These are phyloP conservation scores for Clarias batrachus DNA, from an alignment of 2,113 vertebrate species.

Conservation along the genomic window DNA sequence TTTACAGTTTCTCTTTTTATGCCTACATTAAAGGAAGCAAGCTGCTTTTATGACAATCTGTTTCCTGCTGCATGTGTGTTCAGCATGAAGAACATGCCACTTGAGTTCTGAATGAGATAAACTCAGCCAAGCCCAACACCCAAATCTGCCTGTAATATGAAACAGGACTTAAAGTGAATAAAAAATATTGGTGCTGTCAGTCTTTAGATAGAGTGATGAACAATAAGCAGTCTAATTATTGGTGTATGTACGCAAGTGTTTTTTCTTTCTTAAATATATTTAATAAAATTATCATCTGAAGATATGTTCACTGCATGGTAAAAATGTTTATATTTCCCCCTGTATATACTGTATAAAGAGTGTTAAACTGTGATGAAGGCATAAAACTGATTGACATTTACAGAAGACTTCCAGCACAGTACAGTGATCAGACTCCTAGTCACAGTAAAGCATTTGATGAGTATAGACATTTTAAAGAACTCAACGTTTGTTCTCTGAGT, in stretches of 20 bases:
- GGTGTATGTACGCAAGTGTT: neutral
- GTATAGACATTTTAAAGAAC: too few species aligned
- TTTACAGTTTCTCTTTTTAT: conserved; percentile 30
- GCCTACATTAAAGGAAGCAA: conserved; percentile 36
- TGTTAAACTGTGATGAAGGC: too few species aligned
- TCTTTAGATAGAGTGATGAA: neutral
- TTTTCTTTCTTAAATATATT: neutral
- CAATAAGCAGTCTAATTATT: neutral
- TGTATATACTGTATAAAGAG: neutral
- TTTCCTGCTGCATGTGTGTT: conserved; percentile 37
- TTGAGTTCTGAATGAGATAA: conserved; percentile 18
- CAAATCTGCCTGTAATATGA: conserved; percentile 1
- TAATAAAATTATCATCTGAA: neutral
- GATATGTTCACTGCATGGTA: neutral
- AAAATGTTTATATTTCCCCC: neutral
- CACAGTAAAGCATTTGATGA: too few species aligned
- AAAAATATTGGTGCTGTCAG: neutral
- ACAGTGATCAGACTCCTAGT: too few species aligned
- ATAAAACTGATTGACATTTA: too few species aligned
- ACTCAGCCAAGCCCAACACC: conserved; percentile 37
- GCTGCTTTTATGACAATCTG: conserved; percentile 39
- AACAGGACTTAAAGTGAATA: neutral
- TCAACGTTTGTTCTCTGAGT: too few species aligned
- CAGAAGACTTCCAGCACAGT: too few species aligned
- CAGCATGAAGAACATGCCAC: conserved; percentile 41